Base-by-base conservation (phyloP, 1,140 invertebrate species). In the Drosophila pandora region DNA sequence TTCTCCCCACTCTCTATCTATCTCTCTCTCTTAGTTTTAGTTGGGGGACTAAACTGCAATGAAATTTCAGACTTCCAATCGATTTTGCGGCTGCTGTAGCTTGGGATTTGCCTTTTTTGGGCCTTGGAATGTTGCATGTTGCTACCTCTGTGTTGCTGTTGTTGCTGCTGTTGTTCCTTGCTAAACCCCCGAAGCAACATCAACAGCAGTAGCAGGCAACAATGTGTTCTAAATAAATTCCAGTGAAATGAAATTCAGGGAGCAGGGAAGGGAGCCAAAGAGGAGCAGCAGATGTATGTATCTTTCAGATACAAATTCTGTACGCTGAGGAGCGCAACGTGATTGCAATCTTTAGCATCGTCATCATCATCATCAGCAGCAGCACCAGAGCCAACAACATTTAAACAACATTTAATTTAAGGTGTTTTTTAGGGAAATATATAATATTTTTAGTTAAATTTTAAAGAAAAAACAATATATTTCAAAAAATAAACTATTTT, bases 191-290 rank as follows among this genome's bases (percentile, higher is more conserved):
- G 25, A 68, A 68, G 63, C 63, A 30, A 70, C 67, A 55, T 56
- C 69, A 25, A 45, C 53, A 67, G 55, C 48, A 49, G 52, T 37
- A 71, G 52, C 77, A 63, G 62, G 62, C 77, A 79, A 62, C 60
- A 78, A 88, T 88, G 83, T 88, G 83, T 88, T 88, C 83, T 88
- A 88, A 89, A 88, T 88, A 88, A 88, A 88, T 88, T 88, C 83
- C 83, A 88, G 71, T 58, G 83, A 87, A 87, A 82, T 79, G 56
- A 82, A 88, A 76, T 77, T 67, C 73, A 76, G 72, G 70, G 71
- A 74, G 60, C 71, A 64, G 54, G 52, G 68, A 37, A 74, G 65
- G 54, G 54, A 49, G 48, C 23, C 57, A 39, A 34, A 76, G 65
- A 23, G 79, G 65, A 34, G 12, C 25, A 49, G 83, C 78, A 78